Evolutionary conservation across 1,140 invertebrate species (phyloP), one percentile per base, ranked within the genome.

Genomic region (Drosophila asahinai): DNA sequence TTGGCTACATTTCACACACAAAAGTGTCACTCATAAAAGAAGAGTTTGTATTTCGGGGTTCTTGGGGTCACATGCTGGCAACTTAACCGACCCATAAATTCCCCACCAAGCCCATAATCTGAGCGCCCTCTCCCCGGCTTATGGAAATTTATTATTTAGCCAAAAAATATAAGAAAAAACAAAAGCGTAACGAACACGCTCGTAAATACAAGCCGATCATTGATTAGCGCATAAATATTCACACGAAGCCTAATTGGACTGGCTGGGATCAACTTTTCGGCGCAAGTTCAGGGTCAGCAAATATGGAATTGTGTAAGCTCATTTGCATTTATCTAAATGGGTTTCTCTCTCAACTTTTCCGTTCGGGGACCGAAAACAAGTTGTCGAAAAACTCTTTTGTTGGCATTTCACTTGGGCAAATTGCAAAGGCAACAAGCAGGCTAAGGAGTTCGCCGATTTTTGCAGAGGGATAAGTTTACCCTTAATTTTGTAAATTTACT

Each of bases 151-250:
- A 57, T 74, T 74, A 61, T 73, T 64, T 43, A 49, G 12, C 45
- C 66, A 40, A 58, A 59, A 49, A 49, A 40, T 6, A 0, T 22
- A 22, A 22, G 19, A 1, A 66, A 74, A 65, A 60, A 49, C 48
- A 45, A 30, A 67, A 60, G 55, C 63, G 48, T 45, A 47, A 12
- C 47, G 55, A 73, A 73, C 33, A 48, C 11, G 48, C 58, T 47
- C 62, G 65, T 83, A 83, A 82, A 82, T 55, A 82, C 27, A 38
- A 59, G 38, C 22, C 51, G 57, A 63, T 58, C 73, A 84, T 86
- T 84, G 82, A 84, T 83, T 81, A 81, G 67, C 81, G 81, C 76
- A 81, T 81, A 86, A 84, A 84, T 83, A 83, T 83, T 80, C 81
- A 83, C 76, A 76, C 58, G 65, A 51, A 47, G 59, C 47, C 62